Evolutionary conservation across 2,113 vertebrate species (phyloP).

Genomic region (Columba janthina): DNA sequence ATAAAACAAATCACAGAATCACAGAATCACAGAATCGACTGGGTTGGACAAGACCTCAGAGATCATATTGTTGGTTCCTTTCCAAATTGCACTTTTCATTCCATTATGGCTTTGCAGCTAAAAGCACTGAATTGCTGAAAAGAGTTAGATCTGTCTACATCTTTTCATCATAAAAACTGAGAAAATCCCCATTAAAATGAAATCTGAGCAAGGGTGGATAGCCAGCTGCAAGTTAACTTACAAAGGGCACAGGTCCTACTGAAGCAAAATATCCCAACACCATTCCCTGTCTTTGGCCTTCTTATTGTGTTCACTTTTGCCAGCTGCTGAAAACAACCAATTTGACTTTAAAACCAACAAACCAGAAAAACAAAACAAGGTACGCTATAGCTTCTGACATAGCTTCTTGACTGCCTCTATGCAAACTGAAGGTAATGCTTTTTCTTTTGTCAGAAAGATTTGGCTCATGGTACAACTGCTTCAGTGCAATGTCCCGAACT

Average conservation of each 20-base stretch:
- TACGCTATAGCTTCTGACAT: neutral
- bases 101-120: neutral
- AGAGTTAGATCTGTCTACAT: neutral
- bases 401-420: neutral
- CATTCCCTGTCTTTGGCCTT: neutral
- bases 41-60: too few species aligned
- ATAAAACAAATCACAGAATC: neutral
- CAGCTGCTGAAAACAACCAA: neutral
- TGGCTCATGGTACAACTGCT: neutral
- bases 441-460: neutral
- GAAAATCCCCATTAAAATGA: neutral
- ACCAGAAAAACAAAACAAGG: neutral
- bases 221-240: neutral
- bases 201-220: neutral
- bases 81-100: neutral
- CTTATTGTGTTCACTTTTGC: neutral
- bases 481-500: neutral
- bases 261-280: neutral
- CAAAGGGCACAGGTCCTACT: neutral
- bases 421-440: neutral
- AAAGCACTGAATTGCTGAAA: neutral
- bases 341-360: neutral
- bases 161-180: neutral
- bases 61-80: neutral
- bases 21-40: too few species aligned